A percentile compares a stretch with the other conserved stretches of the same genome.
Conservation (phyloP, 2,888 invertebrate genomes). For the Drosophila mimica region DNA sequence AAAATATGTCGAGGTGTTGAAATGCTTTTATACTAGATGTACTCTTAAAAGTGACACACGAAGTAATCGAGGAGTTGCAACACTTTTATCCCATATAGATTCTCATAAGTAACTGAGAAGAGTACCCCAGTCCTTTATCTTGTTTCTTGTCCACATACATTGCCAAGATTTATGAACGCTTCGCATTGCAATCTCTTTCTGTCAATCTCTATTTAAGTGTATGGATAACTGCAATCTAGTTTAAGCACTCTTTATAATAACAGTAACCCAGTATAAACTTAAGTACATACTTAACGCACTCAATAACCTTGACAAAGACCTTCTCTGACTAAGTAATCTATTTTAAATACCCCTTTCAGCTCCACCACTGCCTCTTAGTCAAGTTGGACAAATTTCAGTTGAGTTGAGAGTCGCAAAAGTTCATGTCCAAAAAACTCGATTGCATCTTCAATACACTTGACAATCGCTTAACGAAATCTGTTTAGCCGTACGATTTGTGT, state of each 20-base stretch:
- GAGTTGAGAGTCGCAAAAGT: conserved; percentile 18
- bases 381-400: conserved; percentile 26
- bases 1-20: not conserved
- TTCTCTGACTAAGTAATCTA: not conserved
- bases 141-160: not conserved
- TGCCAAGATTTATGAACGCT: not conserved
- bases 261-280: not conserved
- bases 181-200: not conserved
- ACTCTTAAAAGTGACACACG: not conserved
- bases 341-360: conserved; percentile 10
- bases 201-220: conserved; percentile 1
- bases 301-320: conserved; percentile 33
- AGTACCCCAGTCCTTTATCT: not conserved
- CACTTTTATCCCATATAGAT: not conserved
- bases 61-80: not conserved
- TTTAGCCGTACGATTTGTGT: conserved; percentile 60
- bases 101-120: not conserved
- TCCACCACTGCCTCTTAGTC: conserved; percentile 39
- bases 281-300: conserved; percentile 3
- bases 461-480: conserved; percentile 62
- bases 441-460: conserved; percentile 68
- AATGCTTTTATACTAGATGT: not conserved
- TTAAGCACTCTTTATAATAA: not conserved
- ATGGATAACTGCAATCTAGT: conserved; percentile 5
- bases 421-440: conserved; percentile 41